These are phyloP conservation scores for Idaea aversata DNA, from an alignment of 2,888 invertebrate genomes.

Conservation along the genomic window DNA sequence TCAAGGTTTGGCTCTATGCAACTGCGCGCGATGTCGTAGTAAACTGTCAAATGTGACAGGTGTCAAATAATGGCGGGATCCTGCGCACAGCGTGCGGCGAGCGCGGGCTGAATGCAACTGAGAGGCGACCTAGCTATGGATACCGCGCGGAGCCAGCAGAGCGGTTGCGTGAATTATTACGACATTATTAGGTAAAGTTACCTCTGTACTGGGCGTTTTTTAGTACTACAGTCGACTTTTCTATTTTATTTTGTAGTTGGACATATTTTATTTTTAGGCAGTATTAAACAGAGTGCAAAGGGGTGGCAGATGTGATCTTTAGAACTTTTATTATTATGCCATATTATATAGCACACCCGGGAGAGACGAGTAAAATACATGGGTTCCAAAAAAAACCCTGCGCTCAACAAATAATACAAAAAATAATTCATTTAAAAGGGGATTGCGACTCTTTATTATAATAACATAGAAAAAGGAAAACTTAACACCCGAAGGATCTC, in stretches of 20 bases:
- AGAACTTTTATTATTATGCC: not conserved
- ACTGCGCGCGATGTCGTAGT: not conserved
- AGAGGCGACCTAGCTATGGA: not conserved
- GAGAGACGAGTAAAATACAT: no score
- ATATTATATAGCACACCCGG: no score
- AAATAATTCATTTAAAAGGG: not conserved
- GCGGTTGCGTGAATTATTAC: not conserved
- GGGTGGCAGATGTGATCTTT: not conserved
- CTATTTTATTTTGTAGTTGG: not conserved
- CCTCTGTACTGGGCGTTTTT: not conserved
- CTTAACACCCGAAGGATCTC: no score
- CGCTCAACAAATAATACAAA: not conserved
- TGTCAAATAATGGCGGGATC: not conserved
- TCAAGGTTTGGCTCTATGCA: not conserved
- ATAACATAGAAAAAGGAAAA: no score
- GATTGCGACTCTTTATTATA: no score
- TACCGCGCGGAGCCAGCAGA: not conserved
- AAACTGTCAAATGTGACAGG: not conserved
- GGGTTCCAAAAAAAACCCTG: no score
- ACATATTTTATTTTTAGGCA: not conserved
- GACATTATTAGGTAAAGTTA: not conserved
- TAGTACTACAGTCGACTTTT: not conserved
- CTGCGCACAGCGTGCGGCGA: not conserved
- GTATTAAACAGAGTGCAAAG: not conserved
- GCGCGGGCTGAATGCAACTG: not conserved